These are phyloP conservation scores for Chelon labrosus DNA, from an alignment of 2,797 vertebrate species.

Conservation along the genomic window DNA sequence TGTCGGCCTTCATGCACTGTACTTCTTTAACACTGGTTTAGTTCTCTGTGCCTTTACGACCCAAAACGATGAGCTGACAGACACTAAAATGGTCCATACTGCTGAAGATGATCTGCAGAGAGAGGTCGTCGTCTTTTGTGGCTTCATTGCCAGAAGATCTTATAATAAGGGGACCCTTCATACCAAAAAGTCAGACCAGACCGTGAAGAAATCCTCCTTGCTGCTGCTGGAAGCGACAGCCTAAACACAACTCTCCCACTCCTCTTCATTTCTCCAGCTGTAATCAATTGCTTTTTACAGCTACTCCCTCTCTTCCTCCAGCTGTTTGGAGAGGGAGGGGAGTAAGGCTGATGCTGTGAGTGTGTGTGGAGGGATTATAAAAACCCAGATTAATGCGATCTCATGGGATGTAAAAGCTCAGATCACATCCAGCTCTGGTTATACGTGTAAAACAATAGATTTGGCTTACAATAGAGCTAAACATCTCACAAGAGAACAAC, in stretches of 20 bases:
- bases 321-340: conserved; percentile 45
- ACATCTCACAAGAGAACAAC: too few species aligned
- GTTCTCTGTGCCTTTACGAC: too few species aligned
- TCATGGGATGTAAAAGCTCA: conserved; percentile 50
- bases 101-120: too few species aligned
- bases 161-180: not conserved
- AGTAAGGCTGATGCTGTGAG: not conserved
- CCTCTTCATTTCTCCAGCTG: conserved; percentile 33
- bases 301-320: conserved; percentile 37
- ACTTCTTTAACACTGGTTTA: too few species aligned
- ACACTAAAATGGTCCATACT: too few species aligned
- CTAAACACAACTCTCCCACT: not conserved
- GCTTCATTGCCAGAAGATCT: too few species aligned
- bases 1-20: too few species aligned
- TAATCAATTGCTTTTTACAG: conserved; percentile 12
- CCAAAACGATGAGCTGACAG: too few species aligned
- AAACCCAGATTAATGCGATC: conserved; percentile 51
- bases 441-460: too few species aligned
- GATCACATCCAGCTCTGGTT: conserved; percentile 12
- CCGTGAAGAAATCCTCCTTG: not conserved
- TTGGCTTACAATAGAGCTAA: too few species aligned
- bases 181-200: not conserved
- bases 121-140: too few species aligned
- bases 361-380: conserved; percentile 40
- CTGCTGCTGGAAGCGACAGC: conserved; percentile 20